A percentile compares a stretch with the other conserved stretches of the same genome.
phyloP scores from a whole-genome alignment of 2,113 vertebrate species.

The Dasyprocta punctata region DNA sequence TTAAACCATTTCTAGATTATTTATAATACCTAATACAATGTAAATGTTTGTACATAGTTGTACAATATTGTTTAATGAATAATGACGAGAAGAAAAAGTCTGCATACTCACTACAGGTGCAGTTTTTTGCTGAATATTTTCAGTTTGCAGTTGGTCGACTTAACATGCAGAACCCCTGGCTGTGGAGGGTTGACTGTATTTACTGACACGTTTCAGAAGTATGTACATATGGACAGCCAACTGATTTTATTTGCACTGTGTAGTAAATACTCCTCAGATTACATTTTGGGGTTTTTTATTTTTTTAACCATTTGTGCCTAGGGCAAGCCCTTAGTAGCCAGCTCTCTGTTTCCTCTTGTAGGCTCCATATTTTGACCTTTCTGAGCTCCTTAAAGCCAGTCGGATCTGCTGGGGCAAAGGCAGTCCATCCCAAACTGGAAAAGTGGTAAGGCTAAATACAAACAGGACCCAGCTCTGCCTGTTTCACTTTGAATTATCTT shows the following conservation, averaged over 20 bases:
- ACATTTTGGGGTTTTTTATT: constrained; percentile 10
- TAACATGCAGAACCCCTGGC: neutral
- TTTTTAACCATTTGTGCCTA: neutral
- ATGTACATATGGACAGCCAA: neutral
- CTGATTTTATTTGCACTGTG: neutral
- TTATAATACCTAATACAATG: neutral
- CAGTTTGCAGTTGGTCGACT: neutral
- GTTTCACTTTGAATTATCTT: neutral
- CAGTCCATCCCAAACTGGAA: constrained; percentile 36
- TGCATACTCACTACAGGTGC: neutral
- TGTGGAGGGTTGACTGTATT: neutral
- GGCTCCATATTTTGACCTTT: constrained; percentile 51
- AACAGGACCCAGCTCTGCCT: neutral
- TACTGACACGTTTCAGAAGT: neutral
- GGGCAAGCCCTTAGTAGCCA: constrained; percentile 31
- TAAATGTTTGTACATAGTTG: neutral
- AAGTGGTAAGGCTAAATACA: constrained; percentile 27
- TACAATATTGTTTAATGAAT: neutral
- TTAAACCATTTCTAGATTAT: neutral
- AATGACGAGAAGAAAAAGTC: neutral
- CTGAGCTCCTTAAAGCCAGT: constrained; percentile 24
- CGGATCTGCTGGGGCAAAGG: constrained; percentile 37
- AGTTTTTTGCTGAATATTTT: neutral
- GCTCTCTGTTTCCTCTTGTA: constrained; percentile 38
- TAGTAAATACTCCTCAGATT: constrained; percentile 2